These are phyloP conservation scores for Microtus montanus DNA, from an alignment of 2,113 vertebrate species.

Conservation along the genomic window DNA sequence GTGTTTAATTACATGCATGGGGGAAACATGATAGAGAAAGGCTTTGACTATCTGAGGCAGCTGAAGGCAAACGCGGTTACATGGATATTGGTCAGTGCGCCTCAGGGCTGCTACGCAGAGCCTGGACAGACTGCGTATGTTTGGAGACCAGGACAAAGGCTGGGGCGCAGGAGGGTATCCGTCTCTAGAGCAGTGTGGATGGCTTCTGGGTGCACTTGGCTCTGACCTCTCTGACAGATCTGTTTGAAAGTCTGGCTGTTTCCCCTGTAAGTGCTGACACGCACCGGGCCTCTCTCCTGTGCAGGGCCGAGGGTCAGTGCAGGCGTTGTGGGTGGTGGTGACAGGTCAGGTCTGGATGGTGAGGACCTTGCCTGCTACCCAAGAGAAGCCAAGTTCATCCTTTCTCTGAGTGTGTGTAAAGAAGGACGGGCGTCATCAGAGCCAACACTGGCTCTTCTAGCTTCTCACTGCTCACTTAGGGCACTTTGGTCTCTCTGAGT, in stretches of 20 bases:
- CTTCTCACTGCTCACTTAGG: not conserved
- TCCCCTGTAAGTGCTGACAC: not conserved
- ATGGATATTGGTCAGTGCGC: accelerated
- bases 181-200: accelerated
- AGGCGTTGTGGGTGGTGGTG: not conserved
- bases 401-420: not conserved
- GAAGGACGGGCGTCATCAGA: accelerated
- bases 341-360: not conserved
- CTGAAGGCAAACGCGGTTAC: not conserved
- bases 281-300: accelerated
- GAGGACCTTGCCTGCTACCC: not conserved
- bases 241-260: not conserved
- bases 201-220: not conserved
- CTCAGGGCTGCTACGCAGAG: not conserved
- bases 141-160: accelerated
- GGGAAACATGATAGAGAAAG: not conserved
- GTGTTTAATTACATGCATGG: conserved; percentile 62
- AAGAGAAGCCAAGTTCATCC: not conserved
- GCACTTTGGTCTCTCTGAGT: not conserved
- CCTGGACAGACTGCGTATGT: accelerated
- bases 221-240: not conserved
- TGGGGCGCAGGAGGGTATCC: accelerated
- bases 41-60: not conserved
- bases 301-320: not conserved
- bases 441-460: accelerated